Evolutionary conservation across 2,113 vertebrate species (phyloP), one percentile per base, ranked within the genome.

Genomic region (Apodemus speciosus): DNA sequence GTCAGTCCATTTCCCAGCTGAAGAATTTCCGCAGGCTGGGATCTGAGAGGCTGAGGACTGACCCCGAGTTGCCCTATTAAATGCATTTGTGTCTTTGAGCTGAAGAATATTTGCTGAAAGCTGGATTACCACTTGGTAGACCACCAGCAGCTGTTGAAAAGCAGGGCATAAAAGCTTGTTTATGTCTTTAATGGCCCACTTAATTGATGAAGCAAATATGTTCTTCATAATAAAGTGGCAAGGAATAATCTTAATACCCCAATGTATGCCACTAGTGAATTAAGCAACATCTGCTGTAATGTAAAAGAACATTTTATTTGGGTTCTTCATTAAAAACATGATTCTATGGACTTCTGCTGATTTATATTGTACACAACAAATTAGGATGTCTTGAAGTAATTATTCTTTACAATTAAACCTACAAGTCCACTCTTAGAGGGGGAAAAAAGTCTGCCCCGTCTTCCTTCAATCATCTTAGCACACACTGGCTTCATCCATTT

Each of bases 101-200:
- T 96, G 96, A 97, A 94, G 95, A 97, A 96, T 98, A 97, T 98
- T 98, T 97, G 98, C 96, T 98, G 98, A 98, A 98, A 98, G 98
- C 92, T 8, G 96, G 98, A 98, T 98, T 98, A 98, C 98, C 98
- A 97, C 98, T 98, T 97, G 97, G 97, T 98, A 97, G 98, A 98
- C 98, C 98, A 98, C 98, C 98, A 98, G 98, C 98, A 98, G 98
- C 97, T 97, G 98, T 97, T 98, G 98, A 98, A 98, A 98, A 98
- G 97, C 96, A 58, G 94, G 94, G 97, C 97, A 98, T 98, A 98
- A 98, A 98, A 98, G 97, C 98, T 98, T 98, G 95, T 98, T 99
- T 98, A 98, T 98, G 98, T 98, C 98, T 98, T 99, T 99, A 99
- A 99, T 99, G 99, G 98, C 98, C 97, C 98, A 98, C 98, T 98